A percentile compares a stretch with the other conserved stretches of the same genome.
phyloP scores from a whole-genome alignment of 2,797 vertebrate genomes.

The Sciaenops ocellatus region DNA sequence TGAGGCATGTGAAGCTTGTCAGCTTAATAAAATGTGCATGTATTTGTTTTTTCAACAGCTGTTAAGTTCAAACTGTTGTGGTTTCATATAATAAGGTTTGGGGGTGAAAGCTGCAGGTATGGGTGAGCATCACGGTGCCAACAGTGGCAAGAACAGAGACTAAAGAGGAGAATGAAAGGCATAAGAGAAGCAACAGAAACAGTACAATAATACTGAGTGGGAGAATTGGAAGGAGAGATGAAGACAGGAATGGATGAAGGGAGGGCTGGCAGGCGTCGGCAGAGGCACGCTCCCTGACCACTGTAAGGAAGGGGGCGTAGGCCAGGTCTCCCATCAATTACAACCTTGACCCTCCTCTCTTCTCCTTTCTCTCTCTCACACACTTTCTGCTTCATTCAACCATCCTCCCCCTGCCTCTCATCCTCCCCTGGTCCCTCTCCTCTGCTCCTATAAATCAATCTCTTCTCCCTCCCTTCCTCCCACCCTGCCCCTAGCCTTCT shows the following conservation, averaged over 20 bases:
- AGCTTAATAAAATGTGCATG: neutral
- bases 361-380: slow-evolving; percentile 71
- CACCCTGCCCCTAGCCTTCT: slow-evolving; percentile 55
- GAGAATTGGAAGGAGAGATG: slow-evolving; percentile 61
- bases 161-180: slow-evolving; percentile 35
- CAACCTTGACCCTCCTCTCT: slow-evolving; percentile 86
- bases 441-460: slow-evolving; percentile 84
- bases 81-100: slow-evolving; percentile 1
- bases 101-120: slow-evolving; percentile 8
- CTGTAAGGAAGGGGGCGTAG: slow-evolving; percentile 77
- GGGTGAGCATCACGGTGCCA: neutral
- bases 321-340: slow-evolving; percentile 86
- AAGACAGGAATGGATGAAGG: slow-evolving; percentile 77
- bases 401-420: slow-evolving; percentile 73
- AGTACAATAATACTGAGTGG: slow-evolving; percentile 65
- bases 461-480: slow-evolving; percentile 58
- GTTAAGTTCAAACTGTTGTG: neutral
- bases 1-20: neutral
- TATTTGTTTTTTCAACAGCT: neutral
- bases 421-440: slow-evolving; percentile 81
- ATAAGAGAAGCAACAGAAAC: slow-evolving; percentile 47
- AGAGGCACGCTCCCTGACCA: slow-evolving; percentile 79
- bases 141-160: slow-evolving; percentile 16
- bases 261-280: slow-evolving; percentile 69
- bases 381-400: slow-evolving; percentile 81